Percentiles rank a stretch among this genome's conserved stretches.
Conservation (phyloP, 2,113 vertebrate genomes). For the Forbesichthys agassizii region DNA sequence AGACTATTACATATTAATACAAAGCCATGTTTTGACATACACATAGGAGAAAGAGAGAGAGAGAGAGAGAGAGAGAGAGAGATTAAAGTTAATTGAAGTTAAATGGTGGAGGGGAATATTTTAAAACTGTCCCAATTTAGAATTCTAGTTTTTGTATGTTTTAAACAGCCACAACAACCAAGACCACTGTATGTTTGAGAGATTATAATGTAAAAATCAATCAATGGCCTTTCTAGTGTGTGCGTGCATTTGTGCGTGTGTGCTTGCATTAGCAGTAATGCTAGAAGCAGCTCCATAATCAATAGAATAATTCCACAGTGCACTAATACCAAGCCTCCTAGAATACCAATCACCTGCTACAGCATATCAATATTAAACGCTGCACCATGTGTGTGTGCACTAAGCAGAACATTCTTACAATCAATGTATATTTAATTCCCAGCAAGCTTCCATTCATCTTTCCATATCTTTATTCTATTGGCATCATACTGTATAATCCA, state of each 20-base stretch:
- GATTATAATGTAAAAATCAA: not conserved
- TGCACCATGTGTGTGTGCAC: not conserved
- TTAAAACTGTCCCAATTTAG: too few relatives aligned
- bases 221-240: not conserved
- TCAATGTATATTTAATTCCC: conserved; percentile 12
- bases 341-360: too few relatives aligned
- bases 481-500: not conserved
- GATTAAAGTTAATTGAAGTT: not conserved
- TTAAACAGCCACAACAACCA: too few relatives aligned
- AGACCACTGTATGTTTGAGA: not conserved
- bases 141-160: too few relatives aligned
- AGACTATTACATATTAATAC: not conserved
- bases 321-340: too few relatives aligned
- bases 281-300: too few relatives aligned
- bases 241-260: not conserved
- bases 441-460: not conserved
- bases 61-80: not conserved
- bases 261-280: not conserved
- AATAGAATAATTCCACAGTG: too few relatives aligned
- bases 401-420: not conserved
- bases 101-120: too few relatives aligned
- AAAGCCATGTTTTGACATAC: not conserved
- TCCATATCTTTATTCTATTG: not conserved
- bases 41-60: not conserved
- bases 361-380: not conserved